Percentiles rank a stretch among this genome's conserved stretches.
These are phyloP conservation scores for Oopsacas minuta DNA, from an alignment of 37 sponge, comb jelly and placozoan species.

Conservation along the genomic window DNA sequence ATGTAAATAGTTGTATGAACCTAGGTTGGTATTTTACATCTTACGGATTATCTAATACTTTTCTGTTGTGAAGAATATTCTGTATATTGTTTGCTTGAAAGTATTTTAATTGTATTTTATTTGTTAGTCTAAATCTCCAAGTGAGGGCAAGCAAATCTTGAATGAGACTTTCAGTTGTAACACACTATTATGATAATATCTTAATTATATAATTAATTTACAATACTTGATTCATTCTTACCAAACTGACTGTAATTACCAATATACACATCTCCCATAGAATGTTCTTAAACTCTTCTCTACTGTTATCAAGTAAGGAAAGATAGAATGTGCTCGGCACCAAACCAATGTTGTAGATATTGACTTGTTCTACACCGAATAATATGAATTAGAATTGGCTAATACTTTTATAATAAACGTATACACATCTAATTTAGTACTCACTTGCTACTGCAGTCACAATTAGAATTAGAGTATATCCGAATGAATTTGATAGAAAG, in stretches of 20 bases:
- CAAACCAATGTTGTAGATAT: constrained; percentile 58
- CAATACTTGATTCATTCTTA: constrained; percentile 27
- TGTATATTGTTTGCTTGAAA: not conserved
- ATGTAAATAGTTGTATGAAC: too few relatives aligned
- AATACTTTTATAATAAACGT: not conserved
- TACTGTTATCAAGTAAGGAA: constrained; percentile 33
- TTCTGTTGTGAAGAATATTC: not conserved
- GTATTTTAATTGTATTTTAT: constrained; percentile 2
- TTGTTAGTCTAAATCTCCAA: not conserved
- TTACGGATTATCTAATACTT: not conserved
- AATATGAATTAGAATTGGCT: not conserved
- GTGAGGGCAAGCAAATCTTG: not conserved
- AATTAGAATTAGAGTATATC: not conserved
- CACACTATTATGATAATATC: not conserved
- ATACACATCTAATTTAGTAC: not conserved
- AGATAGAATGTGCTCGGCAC: constrained; percentile 65
- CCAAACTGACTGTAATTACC: constrained; percentile 42
- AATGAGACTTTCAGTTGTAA: not conserved
- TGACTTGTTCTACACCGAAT: constrained; percentile 44
- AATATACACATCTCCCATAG: constrained; percentile 42
- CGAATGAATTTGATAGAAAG: not conserved
- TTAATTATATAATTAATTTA: not conserved
- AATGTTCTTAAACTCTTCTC: constrained; percentile 34
- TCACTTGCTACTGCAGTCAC: not conserved
- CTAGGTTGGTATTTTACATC: not conserved